These are phyloP conservation scores for Dorcus parallelipipedus DNA, from an alignment of 2,888 invertebrate genomes.

Conservation along the genomic window DNA sequence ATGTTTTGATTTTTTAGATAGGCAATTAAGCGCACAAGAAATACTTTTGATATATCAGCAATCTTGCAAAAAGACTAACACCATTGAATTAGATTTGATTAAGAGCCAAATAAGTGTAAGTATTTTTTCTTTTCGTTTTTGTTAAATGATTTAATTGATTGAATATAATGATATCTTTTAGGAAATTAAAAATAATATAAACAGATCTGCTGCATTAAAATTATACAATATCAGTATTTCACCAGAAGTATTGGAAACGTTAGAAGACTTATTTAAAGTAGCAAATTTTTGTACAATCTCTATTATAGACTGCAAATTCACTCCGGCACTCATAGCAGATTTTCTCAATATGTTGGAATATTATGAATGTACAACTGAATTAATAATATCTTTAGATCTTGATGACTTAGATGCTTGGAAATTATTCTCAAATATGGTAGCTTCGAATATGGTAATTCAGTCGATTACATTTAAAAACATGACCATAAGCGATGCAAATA, in stretches of 20 bases:
- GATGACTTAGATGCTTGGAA: slow-evolving; percentile 41
- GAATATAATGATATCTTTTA: slow-evolving; percentile 22
- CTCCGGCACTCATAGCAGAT: slow-evolving; percentile 38
- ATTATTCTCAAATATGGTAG: slow-evolving; percentile 37
- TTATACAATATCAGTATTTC: slow-evolving; percentile 38
- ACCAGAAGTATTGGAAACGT: slow-evolving; percentile 42
- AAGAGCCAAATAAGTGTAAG: slow-evolving; percentile 25
- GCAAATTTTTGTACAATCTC: slow-evolving; percentile 40
- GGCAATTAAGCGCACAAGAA: slow-evolving; percentile 12
- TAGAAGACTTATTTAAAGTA: slow-evolving; percentile 42
- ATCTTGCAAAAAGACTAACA: slow-evolving; percentile 24
- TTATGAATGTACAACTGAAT: slow-evolving; percentile 40
- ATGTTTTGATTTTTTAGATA: background rate
- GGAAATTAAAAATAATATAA: slow-evolving; percentile 42
- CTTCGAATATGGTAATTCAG: slow-evolving; percentile 35
- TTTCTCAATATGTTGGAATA: slow-evolving; percentile 43
- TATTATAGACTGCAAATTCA: slow-evolving; percentile 40
- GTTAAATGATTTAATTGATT: background rate
- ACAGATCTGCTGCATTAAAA: slow-evolving; percentile 41
- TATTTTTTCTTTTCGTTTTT: background rate
- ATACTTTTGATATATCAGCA: slow-evolving; percentile 20
- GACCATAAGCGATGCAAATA: slow-evolving; percentile 37
- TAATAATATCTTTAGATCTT: slow-evolving; percentile 38
- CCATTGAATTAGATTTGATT: slow-evolving; percentile 24
- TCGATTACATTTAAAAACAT: slow-evolving; percentile 39